These are phyloP conservation scores for Crocuta crocuta DNA, from an alignment of 2,113 vertebrate species.

Conservation along the genomic window DNA sequence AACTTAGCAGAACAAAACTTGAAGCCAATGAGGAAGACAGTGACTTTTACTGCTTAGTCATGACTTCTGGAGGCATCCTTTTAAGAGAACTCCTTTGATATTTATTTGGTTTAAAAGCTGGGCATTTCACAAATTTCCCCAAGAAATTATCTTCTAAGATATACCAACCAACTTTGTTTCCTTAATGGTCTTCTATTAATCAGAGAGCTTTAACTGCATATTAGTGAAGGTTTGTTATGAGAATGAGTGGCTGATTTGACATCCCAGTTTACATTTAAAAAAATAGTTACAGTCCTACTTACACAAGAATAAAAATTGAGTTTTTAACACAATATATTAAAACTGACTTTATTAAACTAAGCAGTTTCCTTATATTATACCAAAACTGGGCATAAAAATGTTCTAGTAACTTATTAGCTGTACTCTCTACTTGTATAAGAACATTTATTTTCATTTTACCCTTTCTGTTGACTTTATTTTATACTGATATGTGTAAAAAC, in stretches of 20 bases:
- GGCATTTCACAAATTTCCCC: background rate
- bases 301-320: background rate
- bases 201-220: background rate
- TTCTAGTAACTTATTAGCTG: background rate
- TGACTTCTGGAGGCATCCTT: background rate
- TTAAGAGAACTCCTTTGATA: background rate
- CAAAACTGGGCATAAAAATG: constrained; percentile 40
- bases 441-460: constrained; percentile 5
- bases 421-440: background rate
- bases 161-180: background rate
- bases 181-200: background rate
- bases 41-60: background rate
- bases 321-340: background rate
- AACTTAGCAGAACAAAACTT: background rate
- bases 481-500: background rate
- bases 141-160: constrained; percentile 1
- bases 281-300: background rate
- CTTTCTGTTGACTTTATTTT: background rate
- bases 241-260: background rate
- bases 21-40: background rate
- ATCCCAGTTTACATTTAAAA: background rate
- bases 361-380: constrained; percentile 1
- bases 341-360: background rate
- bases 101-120: constrained; percentile 6
- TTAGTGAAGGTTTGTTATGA: background rate